Percentiles rank a stretch among this genome's conserved stretches.
phyloP scores from a whole-genome alignment of 2,888 invertebrate species.

The Philhelius pedissequus region DNA sequence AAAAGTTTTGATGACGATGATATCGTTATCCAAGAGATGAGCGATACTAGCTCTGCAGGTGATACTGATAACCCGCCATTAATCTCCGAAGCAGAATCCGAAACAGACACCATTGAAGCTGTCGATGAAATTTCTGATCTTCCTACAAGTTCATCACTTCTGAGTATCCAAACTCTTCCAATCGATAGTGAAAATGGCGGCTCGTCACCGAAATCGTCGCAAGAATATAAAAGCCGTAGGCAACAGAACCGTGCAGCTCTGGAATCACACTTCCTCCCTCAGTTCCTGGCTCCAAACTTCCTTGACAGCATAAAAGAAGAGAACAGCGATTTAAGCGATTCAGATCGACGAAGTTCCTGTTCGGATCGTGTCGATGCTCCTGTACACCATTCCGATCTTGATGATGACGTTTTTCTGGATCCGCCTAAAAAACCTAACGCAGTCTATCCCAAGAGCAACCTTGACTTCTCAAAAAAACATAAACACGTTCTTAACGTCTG shows the following conservation, averaged over 20 bases:
- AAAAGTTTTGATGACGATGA: conserved; percentile 59
- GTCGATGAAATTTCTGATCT: conserved; percentile 75
- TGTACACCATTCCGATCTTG: conserved; percentile 59
- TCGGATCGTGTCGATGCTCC: conserved; percentile 69
- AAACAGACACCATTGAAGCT: conserved; percentile 74
- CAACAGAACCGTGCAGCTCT: conserved; percentile 81
- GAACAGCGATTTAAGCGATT: conserved; percentile 84
- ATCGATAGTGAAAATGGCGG: conserved; percentile 37
- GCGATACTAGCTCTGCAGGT: conserved; percentile 75
- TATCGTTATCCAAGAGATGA: conserved; percentile 75
- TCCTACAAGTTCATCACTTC: conserved; percentile 39
- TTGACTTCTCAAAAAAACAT: conserved; percentile 76
- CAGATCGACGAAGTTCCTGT: conserved; percentile 79
- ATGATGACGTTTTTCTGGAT: conserved; percentile 79
- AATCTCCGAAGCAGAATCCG: conserved; percentile 84
- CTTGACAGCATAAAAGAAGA: conserved; percentile 90
- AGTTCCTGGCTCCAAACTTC: conserved; percentile 83
- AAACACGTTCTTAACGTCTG: conserved; percentile 68
- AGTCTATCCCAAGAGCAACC: conserved; percentile 77
- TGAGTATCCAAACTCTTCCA: conserved; percentile 68
- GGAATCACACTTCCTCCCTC: conserved; percentile 82
- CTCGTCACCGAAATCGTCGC: conserved; percentile 71
- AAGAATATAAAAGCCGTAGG: conserved; percentile 78
- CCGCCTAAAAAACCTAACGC: conserved; percentile 76
- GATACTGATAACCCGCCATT: conserved; percentile 80